Evolutionary conservation across 2,797 vertebrate species (phyloP), one percentile per base, ranked within the genome.

Genomic region (Anomalospiza imberbis): DNA sequence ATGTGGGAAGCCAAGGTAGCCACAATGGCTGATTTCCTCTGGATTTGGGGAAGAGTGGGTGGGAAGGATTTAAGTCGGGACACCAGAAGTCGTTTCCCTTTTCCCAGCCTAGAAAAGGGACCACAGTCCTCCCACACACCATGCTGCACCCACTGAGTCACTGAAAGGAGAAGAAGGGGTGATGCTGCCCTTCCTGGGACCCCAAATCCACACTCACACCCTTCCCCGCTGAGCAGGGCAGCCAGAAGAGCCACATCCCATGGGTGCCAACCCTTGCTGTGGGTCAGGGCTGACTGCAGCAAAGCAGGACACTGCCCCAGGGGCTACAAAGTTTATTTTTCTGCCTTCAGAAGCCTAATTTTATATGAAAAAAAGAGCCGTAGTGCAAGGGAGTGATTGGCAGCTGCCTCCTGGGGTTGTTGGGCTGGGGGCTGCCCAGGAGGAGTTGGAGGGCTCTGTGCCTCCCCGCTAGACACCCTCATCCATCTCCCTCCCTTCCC

Each of bases 21-120:
- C 31, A 2, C 0, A 0, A 8, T 2, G 18, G 25, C 55, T 20
- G 38, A 67, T 71, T 44, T 55, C 3, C 44, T 67, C 44, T 17
- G 38, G 42, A 28, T 63, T 73, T 36, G 55, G 48, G 55, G n/a
- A 18, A 12, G 29, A 13, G 26, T 3, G 9, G 40, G 47, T 16
- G 53, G 51, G 28, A 34, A 51, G 28, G 34, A 28, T 78, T 81
- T 8, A 21, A 68, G 6, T 48, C 65, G 32, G 57, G 40, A 21
- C 40, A 67, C 16, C 44, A 60, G 62, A 63, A 90, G 53, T 53
- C 1, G 0, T 83, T 71, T 51, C 73, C 47, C 40, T 78, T 66
- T 85, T 90, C 74, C 67, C 89, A 86, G 53, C 3, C 0, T 1
- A 32, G 36, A 25, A 58, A 54, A 62, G 32, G 36, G 68, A 85